A percentile compares a stretch with the other conserved stretches of the same genome.
Conservation (phyloP, 2,797 vertebrate species). For the Sternarchorhynchus goeldii region DNA sequence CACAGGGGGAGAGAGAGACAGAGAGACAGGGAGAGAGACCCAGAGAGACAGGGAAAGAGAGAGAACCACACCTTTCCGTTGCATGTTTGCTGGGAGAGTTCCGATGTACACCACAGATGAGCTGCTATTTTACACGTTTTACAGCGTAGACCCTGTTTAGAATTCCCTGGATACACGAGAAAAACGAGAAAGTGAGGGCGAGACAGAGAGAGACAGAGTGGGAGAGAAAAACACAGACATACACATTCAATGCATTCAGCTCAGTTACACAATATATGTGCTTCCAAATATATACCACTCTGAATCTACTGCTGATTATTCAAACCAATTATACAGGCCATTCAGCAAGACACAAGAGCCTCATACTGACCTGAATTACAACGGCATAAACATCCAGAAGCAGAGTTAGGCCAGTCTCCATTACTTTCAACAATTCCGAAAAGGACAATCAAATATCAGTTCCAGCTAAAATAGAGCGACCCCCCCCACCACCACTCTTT, state of each 20-base stretch:
- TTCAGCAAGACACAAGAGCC: neutral
- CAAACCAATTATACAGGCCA: neutral
- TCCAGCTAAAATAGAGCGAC: neutral
- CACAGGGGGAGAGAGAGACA: neutral
- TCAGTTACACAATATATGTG: neutral
- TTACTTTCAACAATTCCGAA: neutral
- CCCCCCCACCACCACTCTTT: neutral
- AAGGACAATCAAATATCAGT: neutral
- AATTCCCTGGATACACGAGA: constrained; percentile 56
- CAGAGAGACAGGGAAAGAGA: neutral
- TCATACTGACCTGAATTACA: neutral
- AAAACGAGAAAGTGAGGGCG: too few relatives aligned
- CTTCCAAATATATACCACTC: neutral
- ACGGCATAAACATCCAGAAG: neutral
- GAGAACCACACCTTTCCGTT: constrained; percentile 77
- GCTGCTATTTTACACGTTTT: constrained; percentile 89
- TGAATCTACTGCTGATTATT: neutral
- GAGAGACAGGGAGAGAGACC: neutral
- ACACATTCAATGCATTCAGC: neutral
- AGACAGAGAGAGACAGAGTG: neutral
- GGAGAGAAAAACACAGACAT: neutral
- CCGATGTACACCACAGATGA: constrained; percentile 91
- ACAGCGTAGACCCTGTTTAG: constrained; percentile 90
- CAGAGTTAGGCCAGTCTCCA: neutral
- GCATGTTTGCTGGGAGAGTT: constrained; percentile 86